phyloP scores from a whole-genome alignment of 2,888 invertebrate genomes.

The Cryptocheilus praepositus region DNA sequence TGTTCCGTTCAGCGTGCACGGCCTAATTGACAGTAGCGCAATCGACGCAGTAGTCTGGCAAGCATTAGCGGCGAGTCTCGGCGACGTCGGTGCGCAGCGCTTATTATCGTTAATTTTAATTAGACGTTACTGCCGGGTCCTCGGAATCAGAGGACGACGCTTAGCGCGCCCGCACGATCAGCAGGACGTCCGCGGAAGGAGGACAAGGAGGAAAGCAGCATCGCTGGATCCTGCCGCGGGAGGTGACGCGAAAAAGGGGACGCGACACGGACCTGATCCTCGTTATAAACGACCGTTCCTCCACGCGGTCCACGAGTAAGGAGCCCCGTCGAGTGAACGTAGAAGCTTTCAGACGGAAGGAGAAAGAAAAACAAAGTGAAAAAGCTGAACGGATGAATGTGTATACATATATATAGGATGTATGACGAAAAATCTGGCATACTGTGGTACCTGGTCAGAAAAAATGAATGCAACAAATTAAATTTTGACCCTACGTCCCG shows the following conservation, averaged over 20 bases:
- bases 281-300: conserved; percentile 56
- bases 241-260: conserved; percentile 48
- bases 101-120: conserved; percentile 71
- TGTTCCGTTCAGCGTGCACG: conserved; percentile 16
- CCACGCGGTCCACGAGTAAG: conserved; percentile 37
- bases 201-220: neutral
- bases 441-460: too few species aligned
- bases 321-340: conserved; percentile 59
- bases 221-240: conserved; percentile 32
- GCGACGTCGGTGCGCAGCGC: conserved; percentile 41
- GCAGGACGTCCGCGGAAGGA: conserved; percentile 44
- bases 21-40: conserved; percentile 66
- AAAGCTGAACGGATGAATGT: too few species aligned
- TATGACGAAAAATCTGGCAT: too few species aligned
- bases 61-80: conserved; percentile 25
- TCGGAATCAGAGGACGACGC: conserved; percentile 40
- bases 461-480: too few species aligned
- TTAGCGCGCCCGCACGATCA: conserved; percentile 48
- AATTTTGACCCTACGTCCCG: too few species aligned
- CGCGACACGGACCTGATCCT: conserved; percentile 39
- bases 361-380: too few species aligned
- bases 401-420: too few species aligned
- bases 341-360: conserved; percentile 15
- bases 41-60: conserved; percentile 46
- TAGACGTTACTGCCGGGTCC: conserved; percentile 61